Evolutionary conservation across 1,140 invertebrate genomes (phyloP), one percentile per base, ranked within the genome.

Genomic region (Neodiprion virginianus): DNA sequence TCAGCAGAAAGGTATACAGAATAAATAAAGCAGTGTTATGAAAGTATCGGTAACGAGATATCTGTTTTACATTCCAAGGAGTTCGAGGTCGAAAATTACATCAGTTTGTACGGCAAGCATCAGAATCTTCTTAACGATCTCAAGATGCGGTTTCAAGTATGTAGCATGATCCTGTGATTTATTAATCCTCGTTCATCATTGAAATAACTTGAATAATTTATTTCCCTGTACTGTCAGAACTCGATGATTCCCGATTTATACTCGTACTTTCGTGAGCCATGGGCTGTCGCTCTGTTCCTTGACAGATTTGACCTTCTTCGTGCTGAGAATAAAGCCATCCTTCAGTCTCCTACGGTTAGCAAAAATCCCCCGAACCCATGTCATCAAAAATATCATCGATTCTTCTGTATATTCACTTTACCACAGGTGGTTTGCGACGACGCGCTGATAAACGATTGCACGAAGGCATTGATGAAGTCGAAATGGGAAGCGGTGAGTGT

Each of bases 51-150:
- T 68, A 72, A 21, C 17, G 17, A 21, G 17, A 21, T 21, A 48
- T 67, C 65, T 21, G 40, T 70, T 73, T 28, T 21, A 23, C 11
- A n/a, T 77, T 82, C 71, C 53, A 53, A 90, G 88, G 76, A 83
- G 72, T 90, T 92, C 53, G 87, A 89, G 40, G 77, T 88, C 0
- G 86, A 89, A 0, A 90, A 91, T 68, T 78, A 93, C 1, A 82
- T 86, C 5, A 80, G 85, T 48, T 76, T 94, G 14, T 93, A 91
- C 80, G 92, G 92, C 0, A 91, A 91, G 79, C 92, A 94, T 77
- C 92, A 93, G 75, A 88, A 86, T 1, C 81, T 92, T 73, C 85
- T 93, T 47, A 92, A 93, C 81, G 90, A 92, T 72, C 74, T 94
- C 1, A 81, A 90, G 10, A 78, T 83, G 14, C 87, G 90, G 67